phyloP scores from a whole-genome alignment of 1,140 invertebrate species.

The Hyphantria cunea region DNA sequence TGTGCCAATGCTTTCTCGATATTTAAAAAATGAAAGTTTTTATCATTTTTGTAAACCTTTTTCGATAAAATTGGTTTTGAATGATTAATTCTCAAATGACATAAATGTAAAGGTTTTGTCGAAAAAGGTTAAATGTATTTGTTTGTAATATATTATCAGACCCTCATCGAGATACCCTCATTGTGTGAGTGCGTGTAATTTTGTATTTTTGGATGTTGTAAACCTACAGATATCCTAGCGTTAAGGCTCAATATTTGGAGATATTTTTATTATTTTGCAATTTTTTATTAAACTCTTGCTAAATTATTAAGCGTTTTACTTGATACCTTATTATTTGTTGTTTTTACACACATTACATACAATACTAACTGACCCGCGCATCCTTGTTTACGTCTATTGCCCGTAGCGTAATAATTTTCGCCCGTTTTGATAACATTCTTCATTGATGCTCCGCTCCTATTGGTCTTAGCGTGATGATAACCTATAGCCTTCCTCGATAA shows the following conservation, averaged over 20 bases:
- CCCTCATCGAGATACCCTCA: constrained; percentile 27
- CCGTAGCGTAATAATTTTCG: too few species aligned
- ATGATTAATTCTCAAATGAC: too few species aligned
- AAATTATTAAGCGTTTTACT: constrained; percentile 66
- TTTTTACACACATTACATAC: too few species aligned
- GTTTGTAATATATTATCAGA: constrained; percentile 21
- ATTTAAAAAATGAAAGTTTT: constrained; percentile 4
- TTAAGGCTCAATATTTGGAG: constrained; percentile 79
- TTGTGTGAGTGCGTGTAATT: constrained; percentile 63
- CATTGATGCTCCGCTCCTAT: too few species aligned
- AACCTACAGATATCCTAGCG: constrained; percentile 65
- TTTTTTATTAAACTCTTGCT: constrained; percentile 81
- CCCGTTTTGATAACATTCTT: too few species aligned
- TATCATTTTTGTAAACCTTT: constrained; percentile 18
- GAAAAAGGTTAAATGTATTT: constrained; percentile 23
- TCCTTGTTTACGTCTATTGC: too few species aligned
- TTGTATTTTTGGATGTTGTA: constrained; percentile 70
- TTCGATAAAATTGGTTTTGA: constrained; percentile 21
- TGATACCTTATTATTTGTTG: neutral
- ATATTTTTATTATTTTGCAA: constrained; percentile 81
- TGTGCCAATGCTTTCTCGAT: constrained; percentile 37
- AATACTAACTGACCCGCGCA: too few species aligned
- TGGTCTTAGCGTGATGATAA: too few species aligned
- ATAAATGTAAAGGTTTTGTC: constrained; percentile 12
- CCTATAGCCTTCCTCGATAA: too few species aligned